Evolutionary conservation across 2,888 invertebrate species (phyloP).

Genomic region (Microctonus brassicae): DNA sequence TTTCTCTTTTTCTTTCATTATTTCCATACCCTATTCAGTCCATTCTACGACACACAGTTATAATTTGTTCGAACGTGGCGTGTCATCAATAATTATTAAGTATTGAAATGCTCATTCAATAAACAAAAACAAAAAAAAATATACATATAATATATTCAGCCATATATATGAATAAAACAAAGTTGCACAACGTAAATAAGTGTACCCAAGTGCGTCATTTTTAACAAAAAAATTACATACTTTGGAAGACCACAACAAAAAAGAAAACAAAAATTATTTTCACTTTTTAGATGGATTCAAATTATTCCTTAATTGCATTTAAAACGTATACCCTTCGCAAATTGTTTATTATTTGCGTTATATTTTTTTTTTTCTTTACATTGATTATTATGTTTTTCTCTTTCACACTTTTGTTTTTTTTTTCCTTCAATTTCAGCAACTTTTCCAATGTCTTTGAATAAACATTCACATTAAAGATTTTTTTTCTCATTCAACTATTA

Average conservation of each 20-base stretch:
- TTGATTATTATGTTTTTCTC: slow-evolving; percentile 32
- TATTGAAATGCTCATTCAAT: slow-evolving; percentile 26
- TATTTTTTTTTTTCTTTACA: slow-evolving; percentile 31
- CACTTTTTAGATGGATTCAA: slow-evolving; percentile 20
- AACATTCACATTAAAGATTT: slow-evolving; percentile 29
- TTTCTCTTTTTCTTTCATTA: slow-evolving; percentile 25
- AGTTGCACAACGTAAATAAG: neutral
- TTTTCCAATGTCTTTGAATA: slow-evolving; percentile 20
- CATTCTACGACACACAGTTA: slow-evolving; percentile 58
- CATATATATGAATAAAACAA: slow-evolving; percentile 21
- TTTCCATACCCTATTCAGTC: slow-evolving; percentile 62
- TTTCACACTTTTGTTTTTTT: slow-evolving; percentile 24
- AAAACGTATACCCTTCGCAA: neutral
- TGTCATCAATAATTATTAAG: slow-evolving; percentile 27
- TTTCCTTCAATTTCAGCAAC: slow-evolving; percentile 1
- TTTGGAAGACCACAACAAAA: slow-evolving; percentile 44
- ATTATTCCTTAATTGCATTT: slow-evolving; percentile 19
- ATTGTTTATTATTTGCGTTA: neutral
- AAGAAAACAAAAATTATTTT: slow-evolving; percentile 26
- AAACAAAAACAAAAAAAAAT: neutral
- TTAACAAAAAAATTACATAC: slow-evolving; percentile 21
- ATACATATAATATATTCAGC: neutral
- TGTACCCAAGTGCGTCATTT: slow-evolving; percentile 14
- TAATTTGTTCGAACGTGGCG: slow-evolving; percentile 34
- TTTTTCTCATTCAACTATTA: slow-evolving; percentile 9